Base-by-base conservation (phyloP, 2,888 invertebrate species). In the Platycheirus rosarum region DNA sequence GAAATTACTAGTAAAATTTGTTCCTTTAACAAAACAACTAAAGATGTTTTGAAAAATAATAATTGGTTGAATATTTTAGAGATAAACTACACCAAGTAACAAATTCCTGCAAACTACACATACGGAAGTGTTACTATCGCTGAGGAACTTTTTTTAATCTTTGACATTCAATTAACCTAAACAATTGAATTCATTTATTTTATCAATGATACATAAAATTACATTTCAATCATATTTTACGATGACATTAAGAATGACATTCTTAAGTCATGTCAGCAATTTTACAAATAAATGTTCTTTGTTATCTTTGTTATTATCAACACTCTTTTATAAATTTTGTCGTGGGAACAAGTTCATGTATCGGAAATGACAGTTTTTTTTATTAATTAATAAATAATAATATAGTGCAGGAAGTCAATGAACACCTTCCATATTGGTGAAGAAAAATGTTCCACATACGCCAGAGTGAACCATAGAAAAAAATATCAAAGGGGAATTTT, bases 381-480 rank as follows among this genome's bases (percentile, higher is more conserved):
- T 57, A 40, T 9, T 5, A 13, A 20, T 9, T 26, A 23, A 51
- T 16, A 49, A 40, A 32, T 18, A 29, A 3, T 5, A 13, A 11
- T 35, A 6, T 26, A 1, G 44, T 37, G 13, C 16, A 60, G 60
- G 40, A 60, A 60, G 37, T 37, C 7, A 55, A 37, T 55, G 16
- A 37, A 37, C 1, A 1, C 6, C 1, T 1, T 44, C 0, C 18
- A 13, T 7, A 13, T 13, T 8, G n/a, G 5, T 23, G 20, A 7
- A 60, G n/a, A 42, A 29, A 26, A 57, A 57, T 42, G 26, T 42
- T 60, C 3, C 60, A 8, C 42, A 42, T 29, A 60, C 60, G 42
- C 26, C 60, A 11, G 14, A 42, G 60, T 44, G 42, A 26, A 42
- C 42, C 6, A 7, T 42, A 9, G 5, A 11, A 6, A 23, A 2